Evolutionary conservation across 2,113 vertebrate genomes (phyloP).

Genomic region (Procapra przewalskii): DNA sequence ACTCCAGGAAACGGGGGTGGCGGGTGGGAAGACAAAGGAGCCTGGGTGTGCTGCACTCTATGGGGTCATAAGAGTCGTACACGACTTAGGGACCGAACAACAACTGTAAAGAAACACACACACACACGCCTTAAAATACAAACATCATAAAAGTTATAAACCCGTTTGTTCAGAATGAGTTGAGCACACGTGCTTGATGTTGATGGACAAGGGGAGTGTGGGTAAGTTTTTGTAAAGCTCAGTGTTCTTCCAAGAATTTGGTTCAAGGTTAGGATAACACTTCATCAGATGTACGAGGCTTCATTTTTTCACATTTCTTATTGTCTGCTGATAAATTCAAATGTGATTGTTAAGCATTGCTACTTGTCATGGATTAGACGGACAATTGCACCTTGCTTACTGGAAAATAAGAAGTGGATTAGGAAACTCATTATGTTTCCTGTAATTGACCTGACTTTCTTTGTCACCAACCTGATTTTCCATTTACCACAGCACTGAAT

Average conservation of each 20-base stretch:
- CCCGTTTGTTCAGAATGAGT: not conserved
- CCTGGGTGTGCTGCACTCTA: not conserved
- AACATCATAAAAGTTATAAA: not conserved
- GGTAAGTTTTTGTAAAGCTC: not conserved
- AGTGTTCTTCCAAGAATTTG: not conserved
- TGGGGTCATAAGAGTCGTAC: accelerated
- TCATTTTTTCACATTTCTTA: not conserved
- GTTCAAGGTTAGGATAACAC: no score
- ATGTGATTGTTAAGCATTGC: not conserved
- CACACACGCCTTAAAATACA: not conserved
- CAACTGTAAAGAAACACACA: not conserved
- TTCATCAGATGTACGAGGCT: not conserved
- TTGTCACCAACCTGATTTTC: not conserved
- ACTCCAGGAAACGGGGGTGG: not conserved
- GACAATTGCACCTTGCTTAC: not conserved
- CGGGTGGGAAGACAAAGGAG: not conserved
- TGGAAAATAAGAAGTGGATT: not conserved
- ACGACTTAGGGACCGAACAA: accelerated
- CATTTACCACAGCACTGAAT: not conserved
- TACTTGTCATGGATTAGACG: not conserved
- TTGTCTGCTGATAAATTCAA: not conserved
- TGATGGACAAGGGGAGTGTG: not conserved
- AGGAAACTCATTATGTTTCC: not conserved
- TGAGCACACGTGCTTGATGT: not conserved
- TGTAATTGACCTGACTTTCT: not conserved